These are phyloP conservation scores for Microcaecilia unicolor DNA, from an alignment of 2,797 vertebrate species.

Conservation along the genomic window DNA sequence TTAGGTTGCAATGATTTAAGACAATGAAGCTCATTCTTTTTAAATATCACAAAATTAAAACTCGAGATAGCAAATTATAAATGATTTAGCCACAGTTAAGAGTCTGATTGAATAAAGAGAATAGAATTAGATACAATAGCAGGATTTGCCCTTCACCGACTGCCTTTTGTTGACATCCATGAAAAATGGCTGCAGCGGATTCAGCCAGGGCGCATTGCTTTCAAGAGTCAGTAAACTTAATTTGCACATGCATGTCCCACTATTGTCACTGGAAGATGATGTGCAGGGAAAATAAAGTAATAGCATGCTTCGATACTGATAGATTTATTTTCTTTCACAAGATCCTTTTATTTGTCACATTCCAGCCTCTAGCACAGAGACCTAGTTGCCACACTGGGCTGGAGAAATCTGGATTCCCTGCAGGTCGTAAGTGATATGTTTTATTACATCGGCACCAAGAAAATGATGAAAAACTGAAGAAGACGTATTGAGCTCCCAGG, in stretches of 20 bases:
- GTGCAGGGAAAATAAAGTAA: constrained; percentile 21
- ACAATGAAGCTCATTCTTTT: constrained; percentile 28
- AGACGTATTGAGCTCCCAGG: no score
- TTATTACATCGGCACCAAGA: no score
- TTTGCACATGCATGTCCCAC: constrained; percentile 34
- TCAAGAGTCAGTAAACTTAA: constrained; percentile 53
- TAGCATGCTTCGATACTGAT: constrained; percentile 21
- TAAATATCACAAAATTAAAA: constrained; percentile 50
- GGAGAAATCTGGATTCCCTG: no score
- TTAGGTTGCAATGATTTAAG: constrained; percentile 37
- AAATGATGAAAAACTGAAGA: no score
- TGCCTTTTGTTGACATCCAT: constrained; percentile 50
- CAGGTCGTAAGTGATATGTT: no score
- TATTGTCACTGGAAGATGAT: constrained; percentile 20
- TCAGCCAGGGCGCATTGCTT: constrained; percentile 46
- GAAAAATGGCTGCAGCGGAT: constrained; percentile 52
- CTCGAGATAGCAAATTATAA: constrained; percentile 45
- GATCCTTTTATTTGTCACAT: no score
- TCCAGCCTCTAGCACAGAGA: no score
- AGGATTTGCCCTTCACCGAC: constrained; percentile 36
- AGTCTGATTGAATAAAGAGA: constrained; percentile 43
- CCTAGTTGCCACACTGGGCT: no score
- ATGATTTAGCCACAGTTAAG: constrained; percentile 39
- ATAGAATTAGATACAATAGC: constrained; percentile 34
- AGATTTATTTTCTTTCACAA: no score